Evolutionary conservation across 1,140 invertebrate genomes (phyloP), one percentile per base, ranked within the genome.

Genomic region (Brachionus paranguensis): DNA sequence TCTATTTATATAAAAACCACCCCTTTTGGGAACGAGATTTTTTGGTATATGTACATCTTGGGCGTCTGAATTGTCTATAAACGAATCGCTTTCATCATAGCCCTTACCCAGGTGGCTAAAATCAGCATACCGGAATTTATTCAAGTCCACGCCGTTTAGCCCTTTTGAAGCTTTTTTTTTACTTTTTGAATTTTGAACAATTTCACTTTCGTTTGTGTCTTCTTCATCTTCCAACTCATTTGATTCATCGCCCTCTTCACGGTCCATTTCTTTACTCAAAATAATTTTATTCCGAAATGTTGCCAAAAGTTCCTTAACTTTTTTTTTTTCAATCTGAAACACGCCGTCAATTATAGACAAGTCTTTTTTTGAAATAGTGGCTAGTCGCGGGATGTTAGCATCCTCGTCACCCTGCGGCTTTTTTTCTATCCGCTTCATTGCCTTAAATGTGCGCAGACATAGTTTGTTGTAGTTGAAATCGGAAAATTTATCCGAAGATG

Each of bases 31-130:
- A 11, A 45, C 78, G 0, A 81, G 20, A 65, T 81, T 64, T 43
- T 60, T 68, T 12, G 78, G 78, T 37, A 81, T 45, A 37, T 64
- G 78, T 1, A 64, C 78, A 60, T 81, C 78, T 37, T 81, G 50
- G n/a, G 78, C 78, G 41, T 81, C 78, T 64, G 78, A 81, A 47
- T 81, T 81, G 33, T 81, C 78, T 64, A 81, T 81, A 33, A 81
- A 81, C 3, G 78, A 81, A 8, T 81, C 78, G 33, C 78, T 81
- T 64, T 81, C 78, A 11, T 81, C 78, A 60, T 81, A 81, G 10
- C 78, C 78, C 24, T 81, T 60, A 14, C 78, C 78, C 37, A 81
- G 24, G 37, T 81, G 43, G 10, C 78, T 41, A 68, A 81, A 81
- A 64, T 81, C 78, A 3, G 33, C 41, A 47, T 45, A 43, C 6